phyloP scores from a whole-genome alignment of 2,113 vertebrate genomes.

The Motacilla alba region DNA sequence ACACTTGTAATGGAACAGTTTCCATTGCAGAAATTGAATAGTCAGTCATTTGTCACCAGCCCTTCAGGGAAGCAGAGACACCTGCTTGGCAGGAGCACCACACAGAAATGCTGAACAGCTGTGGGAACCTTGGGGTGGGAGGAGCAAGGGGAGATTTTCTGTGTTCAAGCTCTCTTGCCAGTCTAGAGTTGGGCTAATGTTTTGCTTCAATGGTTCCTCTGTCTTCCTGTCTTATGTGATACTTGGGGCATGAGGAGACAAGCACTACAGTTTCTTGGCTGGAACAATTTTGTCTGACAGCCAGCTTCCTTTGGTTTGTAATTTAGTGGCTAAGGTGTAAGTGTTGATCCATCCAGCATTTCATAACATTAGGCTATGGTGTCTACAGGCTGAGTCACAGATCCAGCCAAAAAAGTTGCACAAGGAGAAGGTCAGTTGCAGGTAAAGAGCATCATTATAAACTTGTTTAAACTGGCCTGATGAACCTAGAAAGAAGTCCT shows the following conservation, averaged over 20 bases:
- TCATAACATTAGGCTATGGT: neutral
- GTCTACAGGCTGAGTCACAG: neutral
- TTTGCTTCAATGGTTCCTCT: neutral
- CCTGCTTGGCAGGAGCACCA: constrained; percentile 33
- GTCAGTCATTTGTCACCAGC: neutral
- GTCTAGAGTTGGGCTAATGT: neutral
- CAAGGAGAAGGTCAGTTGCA: constrained; percentile 4
- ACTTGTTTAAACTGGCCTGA: neutral
- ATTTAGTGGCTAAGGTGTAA: neutral
- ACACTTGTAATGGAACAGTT: neutral
- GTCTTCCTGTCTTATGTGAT: neutral
- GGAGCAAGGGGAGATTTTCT: neutral
- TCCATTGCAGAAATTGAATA: neutral
- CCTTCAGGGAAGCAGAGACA: neutral
- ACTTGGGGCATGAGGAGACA: neutral
- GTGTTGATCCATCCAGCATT: neutral
- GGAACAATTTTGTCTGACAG: neutral
- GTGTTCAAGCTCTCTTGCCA: neutral
- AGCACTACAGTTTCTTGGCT: neutral
- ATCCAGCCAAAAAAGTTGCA: neutral
- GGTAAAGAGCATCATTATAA: neutral
- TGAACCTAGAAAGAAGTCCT: neutral
- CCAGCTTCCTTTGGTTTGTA: neutral
- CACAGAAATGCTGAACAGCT: neutral
- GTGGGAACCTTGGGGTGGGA: neutral